Evolutionary conservation across 2,113 vertebrate species (phyloP).

Genomic region (Scopus umbretta): DNA sequence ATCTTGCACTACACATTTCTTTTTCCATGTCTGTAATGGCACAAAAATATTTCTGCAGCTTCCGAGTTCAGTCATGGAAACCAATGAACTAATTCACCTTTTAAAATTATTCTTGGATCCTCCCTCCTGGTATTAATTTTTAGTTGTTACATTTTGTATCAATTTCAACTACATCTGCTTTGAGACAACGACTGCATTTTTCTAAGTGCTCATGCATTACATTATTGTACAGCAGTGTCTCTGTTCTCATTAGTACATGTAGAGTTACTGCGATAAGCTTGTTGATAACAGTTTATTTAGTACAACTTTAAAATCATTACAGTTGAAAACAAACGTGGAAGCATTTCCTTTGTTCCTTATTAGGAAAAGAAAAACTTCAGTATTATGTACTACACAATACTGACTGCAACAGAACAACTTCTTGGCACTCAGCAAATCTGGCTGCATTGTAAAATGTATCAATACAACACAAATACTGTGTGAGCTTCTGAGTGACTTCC

Average conservation of each 20-base stretch:
- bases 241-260: not conserved
- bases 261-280: not conserved
- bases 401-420: not conserved
- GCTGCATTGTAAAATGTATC: not conserved
- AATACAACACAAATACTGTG: not conserved
- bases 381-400: not conserved
- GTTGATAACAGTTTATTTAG: not conserved
- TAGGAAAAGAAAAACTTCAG: not conserved
- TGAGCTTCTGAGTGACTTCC: not conserved
- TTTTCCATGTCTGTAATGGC: not conserved
- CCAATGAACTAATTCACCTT: not conserved
- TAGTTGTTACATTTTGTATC: not conserved
- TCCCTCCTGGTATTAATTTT: not conserved
- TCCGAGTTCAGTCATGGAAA: not conserved
- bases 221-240: not conserved
- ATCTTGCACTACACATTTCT: not conserved
- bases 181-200: not conserved
- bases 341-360: not conserved
- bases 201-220: not conserved
- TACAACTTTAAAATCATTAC: not conserved
- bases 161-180: not conserved
- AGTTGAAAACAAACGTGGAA: not conserved
- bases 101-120: not conserved
- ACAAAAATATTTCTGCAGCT: not conserved
- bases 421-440: not conserved